Base-by-base conservation (phyloP, 2,888 invertebrate genomes). In the Dicyrtomina minuta region DNA sequence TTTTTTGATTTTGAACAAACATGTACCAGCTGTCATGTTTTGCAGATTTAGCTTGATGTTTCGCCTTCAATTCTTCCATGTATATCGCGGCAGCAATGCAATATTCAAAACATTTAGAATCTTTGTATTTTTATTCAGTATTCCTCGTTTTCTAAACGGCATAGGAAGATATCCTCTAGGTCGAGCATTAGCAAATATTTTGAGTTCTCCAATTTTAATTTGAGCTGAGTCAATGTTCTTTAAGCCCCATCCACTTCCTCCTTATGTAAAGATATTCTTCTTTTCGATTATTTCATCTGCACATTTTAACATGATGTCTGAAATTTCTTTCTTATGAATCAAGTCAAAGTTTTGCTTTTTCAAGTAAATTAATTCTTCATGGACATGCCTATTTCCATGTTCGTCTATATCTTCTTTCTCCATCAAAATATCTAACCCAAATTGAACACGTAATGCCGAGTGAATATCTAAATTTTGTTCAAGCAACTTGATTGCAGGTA, bases 271-370 rank as follows among this genome's bases (percentile, higher is more conserved):
- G 24, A 51, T 51, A 24, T 51, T 51, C 51, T 51, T 51, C 24
- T 49, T 49, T 17, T 5, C 20, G n/a, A 49, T 49, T 12, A 49
- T 49, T 49, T 15, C 49, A 15, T 49, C 49, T 10, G 49, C 15
- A 15, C 49, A 49, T 20, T 49, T 20, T 20, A 15, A 49, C 5
- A 49, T n/a, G n/a, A n/a, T n/a, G n/a, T n/a, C n/a, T n/a, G n/a
- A n/a, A n/a, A n/a, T n/a, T n/a, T n/a, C n/a, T n/a, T n/a, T n/a
- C n/a, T n/a, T n/a, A n/a, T n/a, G n/a, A n/a, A n/a, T n/a, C n/a
- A n/a, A n/a, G n/a, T 49, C 49, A 6, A 17, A 17, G n/a, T 49
- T 49, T 49, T 49, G n/a, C n/a, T 20, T 49, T 49, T 49, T 49
- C 15, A 49, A 49, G 20, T 49, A 49, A 12, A 49, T 49, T 15